Evolutionary conservation across 2,888 invertebrate species (phyloP).

Genomic region (Allophyes oxyacanthae): DNA sequence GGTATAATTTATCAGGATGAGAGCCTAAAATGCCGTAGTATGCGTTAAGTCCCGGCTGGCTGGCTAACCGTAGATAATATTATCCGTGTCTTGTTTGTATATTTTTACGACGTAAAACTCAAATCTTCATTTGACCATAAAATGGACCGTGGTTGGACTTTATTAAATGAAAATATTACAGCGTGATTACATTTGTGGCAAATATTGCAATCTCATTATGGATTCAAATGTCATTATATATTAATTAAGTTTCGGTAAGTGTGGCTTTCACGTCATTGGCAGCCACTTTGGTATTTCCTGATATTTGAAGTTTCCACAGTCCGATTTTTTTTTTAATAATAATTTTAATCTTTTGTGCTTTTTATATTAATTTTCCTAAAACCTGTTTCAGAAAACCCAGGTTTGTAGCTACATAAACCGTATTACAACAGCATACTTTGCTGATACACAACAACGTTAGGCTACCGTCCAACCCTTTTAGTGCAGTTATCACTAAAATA

Average conservation of each 20-base stretch:
- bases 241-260: slow-evolving; percentile 25
- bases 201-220: not conserved
- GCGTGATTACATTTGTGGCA: too few species aligned
- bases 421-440: too few species aligned
- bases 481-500: too few species aligned
- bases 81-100: slow-evolving; percentile 57
- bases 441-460: too few species aligned
- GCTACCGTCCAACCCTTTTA: too few species aligned
- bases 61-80: slow-evolving; percentile 58
- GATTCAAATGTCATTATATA: slow-evolving; percentile 21
- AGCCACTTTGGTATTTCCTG: slow-evolving; percentile 8
- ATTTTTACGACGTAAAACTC: slow-evolving; percentile 52
- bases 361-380: too few species aligned
- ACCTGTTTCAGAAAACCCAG: too few species aligned
- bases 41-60: slow-evolving; percentile 44
- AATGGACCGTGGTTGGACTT: slow-evolving; percentile 6
- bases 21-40: slow-evolving; percentile 33
- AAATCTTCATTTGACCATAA: slow-evolving; percentile 40
- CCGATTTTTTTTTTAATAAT: not conserved
- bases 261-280: slow-evolving; percentile 27
- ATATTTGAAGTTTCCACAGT: slow-evolving; percentile 14
- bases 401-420: too few species aligned
- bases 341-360: too few species aligned
- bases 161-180: slow-evolving; percentile 2
- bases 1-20: too few species aligned